phyloP scores from a whole-genome alignment of 2,888 invertebrate species.

The Zaprionus obscuricornis region DNA sequence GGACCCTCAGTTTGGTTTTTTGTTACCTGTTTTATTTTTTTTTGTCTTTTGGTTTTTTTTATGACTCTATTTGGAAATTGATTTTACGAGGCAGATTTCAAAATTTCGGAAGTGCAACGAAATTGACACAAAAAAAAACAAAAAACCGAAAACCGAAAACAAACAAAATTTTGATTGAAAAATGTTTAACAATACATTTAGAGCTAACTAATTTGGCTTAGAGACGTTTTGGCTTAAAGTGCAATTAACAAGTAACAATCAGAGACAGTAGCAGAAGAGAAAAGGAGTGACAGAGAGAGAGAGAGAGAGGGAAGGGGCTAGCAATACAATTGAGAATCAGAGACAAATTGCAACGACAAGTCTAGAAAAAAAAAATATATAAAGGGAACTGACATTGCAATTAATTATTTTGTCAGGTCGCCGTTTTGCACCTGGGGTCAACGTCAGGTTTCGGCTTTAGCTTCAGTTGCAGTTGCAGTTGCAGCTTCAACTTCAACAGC shows the following conservation, averaged over 20 bases:
- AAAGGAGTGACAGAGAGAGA: not conserved
- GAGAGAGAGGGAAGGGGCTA: not conserved
- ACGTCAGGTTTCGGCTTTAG: not conserved
- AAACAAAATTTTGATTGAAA: constrained; percentile 59
- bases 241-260: constrained; percentile 20
- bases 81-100: constrained; percentile 52
- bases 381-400: constrained; percentile 71
- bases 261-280: constrained; percentile 9
- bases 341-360: constrained; percentile 70
- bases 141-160: constrained; percentile 32
- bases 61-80: constrained; percentile 69
- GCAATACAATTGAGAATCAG: constrained; percentile 49
- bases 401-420: constrained; percentile 67
- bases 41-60: constrained; percentile 35
- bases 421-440: constrained; percentile 39
- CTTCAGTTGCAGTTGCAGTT: not conserved
- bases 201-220: constrained; percentile 28
- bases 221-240: constrained; percentile 11
- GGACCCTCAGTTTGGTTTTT: constrained; percentile 58
- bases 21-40: constrained; percentile 57
- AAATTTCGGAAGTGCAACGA: constrained; percentile 56
- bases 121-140: constrained; percentile 50
- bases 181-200: constrained; percentile 1
- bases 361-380: too few species aligned
- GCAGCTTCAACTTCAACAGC: not conserved